Base-by-base conservation (phyloP, 92 coral and sea anemone species). In the Epizoanthus illoricatus region DNA sequence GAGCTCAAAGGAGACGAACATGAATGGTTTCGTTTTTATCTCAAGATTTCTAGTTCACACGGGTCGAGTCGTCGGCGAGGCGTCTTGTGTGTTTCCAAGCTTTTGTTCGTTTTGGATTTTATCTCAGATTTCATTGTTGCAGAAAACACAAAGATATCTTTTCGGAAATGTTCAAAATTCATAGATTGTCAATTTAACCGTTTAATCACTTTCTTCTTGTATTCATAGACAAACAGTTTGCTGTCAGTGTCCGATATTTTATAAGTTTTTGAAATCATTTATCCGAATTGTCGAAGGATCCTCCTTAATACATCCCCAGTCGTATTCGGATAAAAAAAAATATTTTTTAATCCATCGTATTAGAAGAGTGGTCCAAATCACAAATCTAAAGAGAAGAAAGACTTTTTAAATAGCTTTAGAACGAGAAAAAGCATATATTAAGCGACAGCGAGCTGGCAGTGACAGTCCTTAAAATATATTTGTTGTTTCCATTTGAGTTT, bases 131-230 rank as follows among this genome's bases (percentile, higher is more conserved):
- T 42, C 23, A 64, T 64, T 64, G 69, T 78, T 63, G 55, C 61
- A 64, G 43, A 63, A 21, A 15, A 45, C 64, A 78, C 82, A 63
- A 63, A 63, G 42, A 78, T 78, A 78, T 78, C 61, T 21, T 24
- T 73, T 52, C 3, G 24, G 36, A 28, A 41, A 62, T 78, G 71
- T 63, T 43, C 8, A 39, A 21, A 40, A 19, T 43, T 62, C 23
- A 40, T 61, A 57, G 57, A 39, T 75, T 62, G 67, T 43, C 10
- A 39, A 42, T 8, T 24, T 17, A 23, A 33, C 64, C 10, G 15
- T 12, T 58, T 59, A 19, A 9, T 45, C 10, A 63, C 69, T 41
- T n/a, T 59, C 55, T 75, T 15, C 12, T 20, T 18, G 60, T 43
- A 21, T 78, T 76, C 19, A 62, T 45, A 62, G 65, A 20, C 40